Evolutionary conservation across 2,113 vertebrate genomes (phyloP).

Genomic region (Odobenus rosmarus): DNA sequence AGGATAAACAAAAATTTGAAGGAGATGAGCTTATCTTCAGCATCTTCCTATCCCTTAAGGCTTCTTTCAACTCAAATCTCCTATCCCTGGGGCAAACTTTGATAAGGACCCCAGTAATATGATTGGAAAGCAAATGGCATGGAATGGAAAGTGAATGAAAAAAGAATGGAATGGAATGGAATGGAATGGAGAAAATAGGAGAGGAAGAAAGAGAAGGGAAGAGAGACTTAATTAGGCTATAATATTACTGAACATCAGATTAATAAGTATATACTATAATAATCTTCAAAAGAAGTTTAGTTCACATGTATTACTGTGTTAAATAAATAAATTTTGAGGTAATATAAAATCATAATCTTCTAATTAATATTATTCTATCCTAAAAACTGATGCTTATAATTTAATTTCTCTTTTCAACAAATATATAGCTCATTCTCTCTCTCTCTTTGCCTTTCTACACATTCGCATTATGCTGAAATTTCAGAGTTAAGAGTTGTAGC

Average conservation of each 20-base stretch:
- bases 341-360: neutral
- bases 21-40: neutral
- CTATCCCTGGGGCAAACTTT: rapidly evolving
- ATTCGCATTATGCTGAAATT: neutral
- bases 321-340: neutral
- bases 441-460: too few relatives aligned
- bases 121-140: neutral
- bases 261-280: neutral
- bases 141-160: neutral
- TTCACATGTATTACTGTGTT: neutral
- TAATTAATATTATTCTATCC: neutral
- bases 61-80: neutral
- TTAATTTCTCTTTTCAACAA: neutral
- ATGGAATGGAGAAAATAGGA: neutral
- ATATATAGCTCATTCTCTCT: neutral
- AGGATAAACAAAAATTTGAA: neutral
- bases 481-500: neutral
- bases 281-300: neutral
- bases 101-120: neutral
- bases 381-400: neutral
- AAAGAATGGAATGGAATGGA: neutral
- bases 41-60: rapidly evolving
- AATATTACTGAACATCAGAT: neutral
- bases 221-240: neutral
- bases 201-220: neutral